Base-by-base conservation (phyloP, 2,888 invertebrate species). In the Xiphydria camelus region DNA sequence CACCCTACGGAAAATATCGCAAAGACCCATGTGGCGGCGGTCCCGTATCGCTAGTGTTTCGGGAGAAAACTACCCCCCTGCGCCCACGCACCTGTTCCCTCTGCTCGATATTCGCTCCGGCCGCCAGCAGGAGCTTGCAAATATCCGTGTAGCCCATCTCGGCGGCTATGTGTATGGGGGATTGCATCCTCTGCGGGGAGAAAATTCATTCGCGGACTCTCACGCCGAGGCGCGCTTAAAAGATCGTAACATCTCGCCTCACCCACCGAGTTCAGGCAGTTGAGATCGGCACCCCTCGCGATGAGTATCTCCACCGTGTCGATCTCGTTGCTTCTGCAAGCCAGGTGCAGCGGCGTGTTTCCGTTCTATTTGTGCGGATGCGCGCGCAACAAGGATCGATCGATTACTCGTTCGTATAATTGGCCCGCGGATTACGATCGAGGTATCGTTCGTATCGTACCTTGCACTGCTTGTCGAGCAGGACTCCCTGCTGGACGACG, bases 151-250 rank as follows among this genome's bases (percentile, higher is more conserved):
- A 82, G 23, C 87, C 87, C 71, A 83, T 79, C 66, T 85, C 85
- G 0, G 87, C 89, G 0, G 91, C 90, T 41, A 90, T 83, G 70
- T 91, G 90, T 61, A 91, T 83, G 1, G 91, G 87, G 0, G 90
- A 88, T 66, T 87, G 87, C 1, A 84, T 78, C 74, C 85, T 82
- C 87, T 87, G 73, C 10, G 18, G 4, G 31, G 4, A 10, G 14
- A 10, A n/a, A 20, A 20, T n/a, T 6, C 18, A 20, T 40, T 14
- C 12, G 34, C 12, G 17, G 35, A 9, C 17, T 23, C 22, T 12
- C 9, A 9, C 41, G 35, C 22, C 23, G 31, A 34, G 26, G 33
- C n/a, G 22, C 34, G 23, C 14, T 25, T 10, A 29, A 47, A 47
- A 47, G 25, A 29, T 37, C 21, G 17, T 47, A 32, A 25, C 6